These are phyloP conservation scores for Gnatocerus cornutus DNA, from an alignment of 2,888 invertebrate genomes.

Conservation along the genomic window DNA sequence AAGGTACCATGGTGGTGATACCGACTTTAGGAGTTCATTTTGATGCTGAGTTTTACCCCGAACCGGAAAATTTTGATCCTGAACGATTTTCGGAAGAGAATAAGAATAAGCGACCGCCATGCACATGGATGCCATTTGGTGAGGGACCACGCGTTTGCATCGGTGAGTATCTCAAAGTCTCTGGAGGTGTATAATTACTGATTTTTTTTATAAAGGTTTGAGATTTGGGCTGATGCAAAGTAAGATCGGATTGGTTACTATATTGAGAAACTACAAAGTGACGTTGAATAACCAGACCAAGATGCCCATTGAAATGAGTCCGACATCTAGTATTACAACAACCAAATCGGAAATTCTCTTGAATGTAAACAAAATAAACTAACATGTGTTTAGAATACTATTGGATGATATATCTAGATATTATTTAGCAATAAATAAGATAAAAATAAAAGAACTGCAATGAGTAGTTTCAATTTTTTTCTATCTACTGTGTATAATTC, in stretches of 20 bases:
- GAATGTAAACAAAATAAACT: slow-evolving; percentile 9
- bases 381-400: neutral
- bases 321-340: slow-evolving; percentile 43
- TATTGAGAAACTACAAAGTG: slow-evolving; percentile 50
- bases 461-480: no score
- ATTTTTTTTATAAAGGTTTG: slow-evolving; percentile 25
- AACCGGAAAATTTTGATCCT: slow-evolving; percentile 55
- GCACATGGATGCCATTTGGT: slow-evolving; percentile 63
- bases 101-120: slow-evolving; percentile 40
- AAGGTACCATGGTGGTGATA: slow-evolving; percentile 37
- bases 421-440: no score
- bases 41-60: slow-evolving; percentile 56
- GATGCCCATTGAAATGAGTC: slow-evolving; percentile 47
- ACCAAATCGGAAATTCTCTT: slow-evolving; percentile 49
- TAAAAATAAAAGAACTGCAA: no score
- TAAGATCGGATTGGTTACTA: slow-evolving; percentile 44
- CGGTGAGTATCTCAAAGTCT: slow-evolving; percentile 55
- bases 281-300: slow-evolving; percentile 50
- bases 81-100: slow-evolving; percentile 53
- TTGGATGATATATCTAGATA: no score
- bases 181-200: slow-evolving; percentile 7
- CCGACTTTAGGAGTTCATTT: slow-evolving; percentile 50
- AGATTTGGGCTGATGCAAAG: slow-evolving; percentile 26
- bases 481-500: no score
- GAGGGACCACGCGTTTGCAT: slow-evolving; percentile 66